These are phyloP conservation scores for Platichthys stellatus DNA, from an alignment of 2,113 vertebrate genomes.

Conservation along the genomic window DNA sequence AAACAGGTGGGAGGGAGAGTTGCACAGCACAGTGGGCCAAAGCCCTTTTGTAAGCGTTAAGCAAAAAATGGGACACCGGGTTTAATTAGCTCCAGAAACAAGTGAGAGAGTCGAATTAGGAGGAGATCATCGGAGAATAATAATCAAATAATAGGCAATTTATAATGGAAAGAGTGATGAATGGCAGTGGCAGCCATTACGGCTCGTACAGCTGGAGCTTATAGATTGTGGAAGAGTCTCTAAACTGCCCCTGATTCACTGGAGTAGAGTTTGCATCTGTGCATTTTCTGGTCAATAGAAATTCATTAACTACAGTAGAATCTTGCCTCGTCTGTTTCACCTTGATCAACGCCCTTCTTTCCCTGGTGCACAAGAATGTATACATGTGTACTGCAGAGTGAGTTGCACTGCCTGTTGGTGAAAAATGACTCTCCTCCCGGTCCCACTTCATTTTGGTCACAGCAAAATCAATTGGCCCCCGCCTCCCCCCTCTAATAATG, in stretches of 20 bases:
- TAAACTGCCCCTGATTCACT: conserved; percentile 17
- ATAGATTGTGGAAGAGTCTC: conserved; percentile 34
- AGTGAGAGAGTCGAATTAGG: conserved; percentile 65
- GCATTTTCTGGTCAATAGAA: not conserved
- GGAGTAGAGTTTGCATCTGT: not conserved
- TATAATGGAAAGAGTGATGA: conserved; percentile 48
- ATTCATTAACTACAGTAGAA: too few relatives aligned
- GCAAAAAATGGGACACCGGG: conserved; percentile 44
- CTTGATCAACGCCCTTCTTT: too few relatives aligned
- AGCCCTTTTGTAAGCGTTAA: conserved; percentile 63
- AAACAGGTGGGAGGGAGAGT: conserved; percentile 63
- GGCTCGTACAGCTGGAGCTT: conserved; percentile 52
- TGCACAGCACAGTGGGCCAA: conserved; percentile 38
- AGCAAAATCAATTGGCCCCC: conserved; percentile 22
- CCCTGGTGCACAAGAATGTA: not conserved
- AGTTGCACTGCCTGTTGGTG: not conserved
- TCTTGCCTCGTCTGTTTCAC: not conserved
- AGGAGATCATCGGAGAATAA: conserved; percentile 55
- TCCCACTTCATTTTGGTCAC: conserved; percentile 32
- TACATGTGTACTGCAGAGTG: conserved; percentile 2
- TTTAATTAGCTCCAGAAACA: conserved; percentile 68
- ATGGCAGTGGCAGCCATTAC: conserved; percentile 29
- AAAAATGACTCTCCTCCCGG: conserved; percentile 26
- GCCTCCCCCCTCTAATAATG: conserved; percentile 3
- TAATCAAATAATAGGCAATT: conserved; percentile 59